Percentiles rank a stretch among this genome's conserved stretches.
phyloP scores from a whole-genome alignment of 2,888 invertebrate genomes.

The Orgyia antiqua region DNA sequence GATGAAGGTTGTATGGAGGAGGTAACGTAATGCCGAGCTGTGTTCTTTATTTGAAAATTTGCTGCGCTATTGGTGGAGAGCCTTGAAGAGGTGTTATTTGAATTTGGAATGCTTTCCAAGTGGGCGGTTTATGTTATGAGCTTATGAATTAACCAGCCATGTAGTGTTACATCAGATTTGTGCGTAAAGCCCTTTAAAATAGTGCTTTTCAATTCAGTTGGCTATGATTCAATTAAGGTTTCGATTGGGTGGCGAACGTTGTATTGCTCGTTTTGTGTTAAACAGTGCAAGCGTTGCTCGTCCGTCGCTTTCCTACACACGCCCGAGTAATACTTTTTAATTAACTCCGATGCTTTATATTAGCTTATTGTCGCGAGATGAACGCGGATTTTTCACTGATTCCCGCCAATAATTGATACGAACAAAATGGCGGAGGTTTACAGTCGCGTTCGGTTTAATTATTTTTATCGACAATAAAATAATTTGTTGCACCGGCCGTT shows the following conservation, averaged over 20 bases:
- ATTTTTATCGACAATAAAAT: constrained; percentile 54
- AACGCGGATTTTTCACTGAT: constrained; percentile 46
- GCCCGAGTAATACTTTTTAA: constrained; percentile 61
- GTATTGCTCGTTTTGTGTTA: constrained; percentile 51
- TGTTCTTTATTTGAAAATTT: constrained; percentile 52
- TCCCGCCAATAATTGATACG: constrained; percentile 45
- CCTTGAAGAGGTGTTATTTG: constrained; percentile 56
- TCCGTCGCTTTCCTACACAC: constrained; percentile 24
- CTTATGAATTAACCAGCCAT: constrained; percentile 65
- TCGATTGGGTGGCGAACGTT: constrained; percentile 51
- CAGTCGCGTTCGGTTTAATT: constrained; percentile 31
- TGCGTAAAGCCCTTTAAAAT: constrained; percentile 33
- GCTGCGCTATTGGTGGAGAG: constrained; percentile 45
- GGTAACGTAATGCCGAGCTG: constrained; percentile 39
- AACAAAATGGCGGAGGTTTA: constrained; percentile 38
- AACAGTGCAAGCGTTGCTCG: constrained; percentile 37
- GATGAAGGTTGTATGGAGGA: constrained; percentile 48
- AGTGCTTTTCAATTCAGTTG: constrained; percentile 55
- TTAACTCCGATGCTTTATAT: constrained; percentile 79
- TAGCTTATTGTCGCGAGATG: constrained; percentile 66
- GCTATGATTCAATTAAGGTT: constrained; percentile 68
- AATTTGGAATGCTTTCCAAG: constrained; percentile 62
- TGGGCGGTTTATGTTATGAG: constrained; percentile 59
- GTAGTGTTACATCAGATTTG: constrained; percentile 51
- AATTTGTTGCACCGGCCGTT: constrained; percentile 33